Evolutionary conservation across 2,113 vertebrate genomes (phyloP).

Genomic region (Centropristis striata): DNA sequence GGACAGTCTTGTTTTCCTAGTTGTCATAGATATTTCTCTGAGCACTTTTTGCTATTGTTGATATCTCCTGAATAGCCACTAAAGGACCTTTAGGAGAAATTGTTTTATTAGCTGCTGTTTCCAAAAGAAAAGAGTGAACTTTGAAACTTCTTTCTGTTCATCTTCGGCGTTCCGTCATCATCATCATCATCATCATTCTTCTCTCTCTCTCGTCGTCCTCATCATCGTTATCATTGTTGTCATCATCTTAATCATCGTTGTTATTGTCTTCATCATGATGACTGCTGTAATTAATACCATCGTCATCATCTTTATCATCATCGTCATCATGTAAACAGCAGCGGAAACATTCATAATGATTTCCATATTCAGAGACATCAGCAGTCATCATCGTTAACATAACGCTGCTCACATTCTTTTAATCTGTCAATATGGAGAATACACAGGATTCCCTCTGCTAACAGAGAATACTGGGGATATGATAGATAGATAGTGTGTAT

Average conservation of each 20-base stretch:
- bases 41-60: no score
- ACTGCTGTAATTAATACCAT: constrained; percentile 39
- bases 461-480: not conserved
- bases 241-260: constrained; percentile 22
- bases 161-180: not conserved
- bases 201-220: not conserved
- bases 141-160: not conserved
- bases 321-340: constrained; percentile 24
- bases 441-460: not conserved
- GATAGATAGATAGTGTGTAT: not conserved
- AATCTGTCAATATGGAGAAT: constrained; percentile 5
- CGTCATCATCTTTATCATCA: constrained; percentile 19
- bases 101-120: not conserved
- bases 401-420: constrained; percentile 10
- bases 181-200: not conserved
- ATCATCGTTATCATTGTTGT: constrained; percentile 16
- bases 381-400: constrained; percentile 30
- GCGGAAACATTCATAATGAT: constrained; percentile 15
- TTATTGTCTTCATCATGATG: constrained; percentile 19
- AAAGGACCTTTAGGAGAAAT: not conserved
- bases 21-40: not conserved
- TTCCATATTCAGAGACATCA: constrained; percentile 30
- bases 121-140: not conserved
- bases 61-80: not conserved
- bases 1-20: no score